Evolutionary conservation across 2,113 vertebrate species (phyloP).

Genomic region (Rattus norvegicus): DNA sequence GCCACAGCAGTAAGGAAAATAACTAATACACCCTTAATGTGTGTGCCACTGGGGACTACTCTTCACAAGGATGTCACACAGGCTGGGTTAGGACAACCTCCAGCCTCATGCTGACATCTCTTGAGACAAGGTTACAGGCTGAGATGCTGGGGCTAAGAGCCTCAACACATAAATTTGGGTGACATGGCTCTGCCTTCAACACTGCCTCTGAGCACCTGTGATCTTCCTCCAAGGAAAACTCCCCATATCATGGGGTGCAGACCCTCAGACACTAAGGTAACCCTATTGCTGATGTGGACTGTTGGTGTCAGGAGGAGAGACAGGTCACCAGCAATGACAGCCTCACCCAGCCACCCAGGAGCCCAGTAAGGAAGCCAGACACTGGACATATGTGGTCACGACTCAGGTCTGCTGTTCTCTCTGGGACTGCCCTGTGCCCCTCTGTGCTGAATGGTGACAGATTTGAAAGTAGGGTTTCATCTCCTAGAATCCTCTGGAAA

Average conservation of each 20-base stretch:
- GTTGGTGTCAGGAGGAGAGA: neutral
- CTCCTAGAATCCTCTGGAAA: neutral
- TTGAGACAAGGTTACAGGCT: neutral
- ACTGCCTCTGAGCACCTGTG: too few species aligned
- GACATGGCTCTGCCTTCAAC: neutral
- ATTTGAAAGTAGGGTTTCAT: neutral
- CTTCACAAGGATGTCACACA: neutral
- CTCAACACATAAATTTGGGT: neutral
- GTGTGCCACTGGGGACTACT: neutral
- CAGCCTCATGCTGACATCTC: neutral
- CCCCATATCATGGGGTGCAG: neutral
- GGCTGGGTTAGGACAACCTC: neutral
- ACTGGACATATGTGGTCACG: too few species aligned
- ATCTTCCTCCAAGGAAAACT: neutral
- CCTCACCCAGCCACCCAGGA: neutral
- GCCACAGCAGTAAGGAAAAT: neutral
- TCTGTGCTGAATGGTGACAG: neutral
- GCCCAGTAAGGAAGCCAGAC: neutral
- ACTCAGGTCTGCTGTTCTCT: too few species aligned
- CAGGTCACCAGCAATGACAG: neutral
- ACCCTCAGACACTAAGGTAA: neutral
- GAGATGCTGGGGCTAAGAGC: neutral
- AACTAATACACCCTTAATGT: neutral
- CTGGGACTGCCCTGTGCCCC: neutral
- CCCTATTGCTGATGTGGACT: neutral